Evolutionary conservation across 30 jellyfish, hydroid and myxozoan genomes (phyloP).

Genomic region (Cassiopea andromeda): DNA sequence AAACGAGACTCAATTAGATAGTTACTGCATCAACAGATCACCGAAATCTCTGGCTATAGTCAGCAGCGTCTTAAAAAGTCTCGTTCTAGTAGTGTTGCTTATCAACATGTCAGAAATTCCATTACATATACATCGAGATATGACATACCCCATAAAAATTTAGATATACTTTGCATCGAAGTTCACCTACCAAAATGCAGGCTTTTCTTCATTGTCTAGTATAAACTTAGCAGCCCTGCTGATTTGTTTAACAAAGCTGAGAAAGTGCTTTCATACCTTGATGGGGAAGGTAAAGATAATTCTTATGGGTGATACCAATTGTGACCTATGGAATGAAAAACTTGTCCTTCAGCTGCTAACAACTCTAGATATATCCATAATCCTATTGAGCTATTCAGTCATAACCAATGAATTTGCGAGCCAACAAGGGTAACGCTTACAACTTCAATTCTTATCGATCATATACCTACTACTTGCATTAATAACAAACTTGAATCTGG

Average conservation of each 20-base stretch:
- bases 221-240: neutral
- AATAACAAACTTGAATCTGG: neutral
- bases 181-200: neutral
- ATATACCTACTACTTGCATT: neutral
- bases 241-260: neutral
- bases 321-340: neutral
- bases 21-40: neutral
- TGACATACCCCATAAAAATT: neutral
- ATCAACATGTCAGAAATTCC: neutral
- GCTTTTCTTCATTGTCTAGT: neutral
- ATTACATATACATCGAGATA: neutral
- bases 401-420: neutral
- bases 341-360: conserved; percentile 1
- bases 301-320: conserved; percentile 10
- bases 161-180: neutral
- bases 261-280: neutral
- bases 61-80: neutral
- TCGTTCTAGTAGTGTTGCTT: neutral
- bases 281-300: conserved; percentile 17
- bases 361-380: conserved; percentile 29
- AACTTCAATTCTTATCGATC: conserved; percentile 6
- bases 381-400: conserved; percentile 18
- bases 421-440: neutral
- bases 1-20: neutral
- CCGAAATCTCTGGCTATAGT: neutral